These are phyloP conservation scores for Microtus ochrogaster DNA, from an alignment of 2,113 vertebrate genomes.

Conservation along the genomic window DNA sequence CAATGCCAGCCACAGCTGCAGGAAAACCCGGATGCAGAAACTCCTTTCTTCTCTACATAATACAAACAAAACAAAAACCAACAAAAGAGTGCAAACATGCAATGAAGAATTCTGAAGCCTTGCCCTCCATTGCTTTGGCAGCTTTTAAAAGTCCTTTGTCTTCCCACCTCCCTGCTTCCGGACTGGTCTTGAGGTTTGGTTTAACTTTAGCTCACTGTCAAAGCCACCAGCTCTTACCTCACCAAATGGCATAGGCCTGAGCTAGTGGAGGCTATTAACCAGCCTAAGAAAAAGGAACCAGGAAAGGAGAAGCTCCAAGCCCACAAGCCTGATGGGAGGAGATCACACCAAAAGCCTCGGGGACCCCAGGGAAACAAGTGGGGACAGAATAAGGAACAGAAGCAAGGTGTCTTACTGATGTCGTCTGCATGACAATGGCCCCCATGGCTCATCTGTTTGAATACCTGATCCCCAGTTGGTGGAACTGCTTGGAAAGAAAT, in stretches of 20 bases:
- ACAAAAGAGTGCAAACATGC: not conserved
- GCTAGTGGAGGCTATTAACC: not conserved
- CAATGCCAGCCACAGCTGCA: not conserved
- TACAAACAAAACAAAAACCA: too few species aligned
- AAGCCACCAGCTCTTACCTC: slow-evolving; percentile 46
- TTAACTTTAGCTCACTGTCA: slow-evolving; percentile 45
- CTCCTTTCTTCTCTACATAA: not conserved
- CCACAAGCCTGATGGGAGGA: rapidly evolving
- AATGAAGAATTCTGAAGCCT: not conserved
- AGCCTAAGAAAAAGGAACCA: not conserved
- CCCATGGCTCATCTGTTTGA: not conserved
- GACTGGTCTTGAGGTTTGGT: slow-evolving; percentile 19
- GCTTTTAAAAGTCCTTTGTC: slow-evolving; percentile 28
- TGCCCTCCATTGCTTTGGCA: not conserved
- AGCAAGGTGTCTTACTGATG: not conserved
- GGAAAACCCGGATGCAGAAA: not conserved
- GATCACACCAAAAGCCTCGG: not conserved
- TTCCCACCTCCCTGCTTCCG: not conserved
- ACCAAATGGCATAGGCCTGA: not conserved
- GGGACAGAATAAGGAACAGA: not conserved
- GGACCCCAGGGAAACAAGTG: rapidly evolving
- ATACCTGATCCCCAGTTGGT: not conserved
- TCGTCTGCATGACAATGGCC: too few species aligned
- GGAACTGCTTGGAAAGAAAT: not conserved
- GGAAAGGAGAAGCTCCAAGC: not conserved